A percentile compares a stretch with the other conserved stretches of the same genome.
Evolutionary conservation across 2,888 invertebrate genomes (phyloP).

Genomic region (Hirtodrosophila trivittata): DNA sequence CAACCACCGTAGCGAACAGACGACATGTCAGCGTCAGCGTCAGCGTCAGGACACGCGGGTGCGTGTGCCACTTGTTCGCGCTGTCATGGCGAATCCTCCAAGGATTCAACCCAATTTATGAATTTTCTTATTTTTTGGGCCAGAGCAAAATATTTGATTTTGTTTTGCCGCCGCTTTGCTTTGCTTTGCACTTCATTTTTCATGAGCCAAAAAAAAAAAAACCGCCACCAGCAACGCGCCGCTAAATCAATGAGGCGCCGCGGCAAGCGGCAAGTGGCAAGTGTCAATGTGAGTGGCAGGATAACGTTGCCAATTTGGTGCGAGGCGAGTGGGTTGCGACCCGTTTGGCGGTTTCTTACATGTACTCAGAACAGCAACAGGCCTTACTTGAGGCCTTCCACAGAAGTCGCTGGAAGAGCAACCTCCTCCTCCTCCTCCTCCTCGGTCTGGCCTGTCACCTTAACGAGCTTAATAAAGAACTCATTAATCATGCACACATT

Average conservation of each 20-base stretch:
- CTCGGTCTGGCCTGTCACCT: slow-evolving; percentile 61
- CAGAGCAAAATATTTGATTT: slow-evolving; percentile 75
- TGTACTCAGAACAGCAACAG: slow-evolving; percentile 56
- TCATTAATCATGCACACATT: slow-evolving; percentile 76
- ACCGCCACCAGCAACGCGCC: slow-evolving; percentile 48
- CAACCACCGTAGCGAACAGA: slow-evolving; percentile 47
- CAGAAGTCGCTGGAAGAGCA: not conserved
- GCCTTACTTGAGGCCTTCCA: slow-evolving; percentile 33
- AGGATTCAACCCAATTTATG: slow-evolving; percentile 82
- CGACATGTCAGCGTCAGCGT: slow-evolving; percentile 56
- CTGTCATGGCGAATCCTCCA: slow-evolving; percentile 80
- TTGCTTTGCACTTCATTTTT: slow-evolving; percentile 74
- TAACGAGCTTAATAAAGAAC: slow-evolving; percentile 79
- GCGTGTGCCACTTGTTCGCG: slow-evolving; percentile 73
- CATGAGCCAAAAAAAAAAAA: slow-evolving; percentile 44
- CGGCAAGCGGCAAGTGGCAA: slow-evolving; percentile 35
- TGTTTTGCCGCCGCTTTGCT: slow-evolving; percentile 62
- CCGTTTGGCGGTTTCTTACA: slow-evolving; percentile 37
- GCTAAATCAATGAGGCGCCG: slow-evolving; percentile 56
- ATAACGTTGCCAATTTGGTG: slow-evolving; percentile 61
- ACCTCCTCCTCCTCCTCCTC: slow-evolving; percentile 6
- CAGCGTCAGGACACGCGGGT: slow-evolving; percentile 17
- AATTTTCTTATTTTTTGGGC: slow-evolving; percentile 44
- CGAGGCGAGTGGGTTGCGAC: slow-evolving; percentile 44
- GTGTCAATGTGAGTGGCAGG: slow-evolving; percentile 71